These are phyloP conservation scores for Ctenicera cuprea DNA, from an alignment of 2,888 invertebrate genomes.

Conservation along the genomic window DNA sequence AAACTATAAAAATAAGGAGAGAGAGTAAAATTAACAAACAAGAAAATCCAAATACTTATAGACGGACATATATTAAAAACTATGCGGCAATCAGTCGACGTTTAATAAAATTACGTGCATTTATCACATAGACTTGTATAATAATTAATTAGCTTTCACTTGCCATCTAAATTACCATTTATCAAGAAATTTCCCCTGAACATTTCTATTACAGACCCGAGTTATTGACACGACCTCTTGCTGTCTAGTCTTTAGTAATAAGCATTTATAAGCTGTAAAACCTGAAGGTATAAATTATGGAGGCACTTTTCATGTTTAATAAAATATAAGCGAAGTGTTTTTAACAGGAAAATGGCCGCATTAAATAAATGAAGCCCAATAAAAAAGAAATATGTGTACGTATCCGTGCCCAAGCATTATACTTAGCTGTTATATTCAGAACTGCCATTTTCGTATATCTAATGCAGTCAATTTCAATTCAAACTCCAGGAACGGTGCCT, in stretches of 20 bases:
- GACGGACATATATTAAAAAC: no score
- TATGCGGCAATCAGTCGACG: no score
- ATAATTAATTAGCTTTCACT: slow-evolving; percentile 10
- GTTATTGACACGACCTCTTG: slow-evolving; percentile 10
- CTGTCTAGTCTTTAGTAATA: background rate
- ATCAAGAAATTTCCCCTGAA: background rate
- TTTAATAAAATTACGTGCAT: no score
- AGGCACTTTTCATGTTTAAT: slow-evolving; percentile 13
- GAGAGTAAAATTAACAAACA: no score
- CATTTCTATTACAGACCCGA: background rate
- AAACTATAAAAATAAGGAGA: no score
- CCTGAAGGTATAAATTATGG: slow-evolving; percentile 1
- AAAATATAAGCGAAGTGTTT: slow-evolving; percentile 21
- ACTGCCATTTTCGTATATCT: slow-evolving; percentile 13
- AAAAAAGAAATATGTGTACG: slow-evolving; percentile 26
- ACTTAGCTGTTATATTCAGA: slow-evolving; percentile 18
- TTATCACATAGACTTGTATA: no score
- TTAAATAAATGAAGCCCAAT: slow-evolving; percentile 20
- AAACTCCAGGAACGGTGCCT: background rate
- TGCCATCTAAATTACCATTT: background rate
- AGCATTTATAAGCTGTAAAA: background rate
- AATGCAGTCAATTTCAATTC: slow-evolving; percentile 14
- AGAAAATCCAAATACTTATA: no score
- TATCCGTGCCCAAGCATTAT: slow-evolving; percentile 14
- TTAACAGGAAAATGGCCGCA: slow-evolving; percentile 17